A percentile compares a stretch with the other conserved stretches of the same genome.
Conservation (phyloP, 2,797 vertebrate genomes). For the Pterois miles region DNA sequence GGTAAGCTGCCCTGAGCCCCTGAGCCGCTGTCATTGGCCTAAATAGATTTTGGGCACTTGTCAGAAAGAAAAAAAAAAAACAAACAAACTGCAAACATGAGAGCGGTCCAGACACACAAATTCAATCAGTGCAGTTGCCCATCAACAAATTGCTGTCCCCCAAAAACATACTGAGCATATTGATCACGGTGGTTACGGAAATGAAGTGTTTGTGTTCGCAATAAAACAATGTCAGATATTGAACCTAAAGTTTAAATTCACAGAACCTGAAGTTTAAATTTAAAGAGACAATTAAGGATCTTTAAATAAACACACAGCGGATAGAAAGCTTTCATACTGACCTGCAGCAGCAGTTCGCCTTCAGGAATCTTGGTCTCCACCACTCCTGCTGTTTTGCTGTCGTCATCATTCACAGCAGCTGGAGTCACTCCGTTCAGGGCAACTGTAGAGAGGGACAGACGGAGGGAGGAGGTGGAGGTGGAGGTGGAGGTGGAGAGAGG, state of each 20-base stretch:
- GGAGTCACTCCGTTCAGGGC: slow-evolving; percentile 65
- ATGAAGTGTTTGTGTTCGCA: not conserved
- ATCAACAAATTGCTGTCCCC: not conserved
- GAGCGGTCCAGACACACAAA: slow-evolving; percentile 1
- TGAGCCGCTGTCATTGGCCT: slow-evolving; percentile 17
- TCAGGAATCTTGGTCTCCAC: slow-evolving; percentile 67
- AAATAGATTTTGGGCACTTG: slow-evolving; percentile 38
- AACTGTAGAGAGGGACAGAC: slow-evolving; percentile 61
- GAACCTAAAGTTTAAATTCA: not conserved
- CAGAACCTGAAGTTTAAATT: no score
- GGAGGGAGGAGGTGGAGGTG: not conserved
- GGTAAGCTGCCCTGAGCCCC: slow-evolving; percentile 44
- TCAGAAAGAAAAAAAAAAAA: not conserved
- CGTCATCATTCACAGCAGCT: slow-evolving; percentile 2
- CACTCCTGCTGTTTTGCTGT: slow-evolving; percentile 6
- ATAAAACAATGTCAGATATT: not conserved
- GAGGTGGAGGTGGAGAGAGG: not conserved
- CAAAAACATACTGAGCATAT: not conserved
- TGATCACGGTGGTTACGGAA: not conserved
- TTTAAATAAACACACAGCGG: not conserved
- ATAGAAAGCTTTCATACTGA: slow-evolving; percentile 50
- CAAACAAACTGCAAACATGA: not conserved
- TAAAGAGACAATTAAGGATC: not conserved
- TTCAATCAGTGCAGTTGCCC: not conserved
- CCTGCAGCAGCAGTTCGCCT: slow-evolving; percentile 85